Base-by-base conservation (phyloP, 2,888 invertebrate species). In the Bruchidius siliquastri region DNA sequence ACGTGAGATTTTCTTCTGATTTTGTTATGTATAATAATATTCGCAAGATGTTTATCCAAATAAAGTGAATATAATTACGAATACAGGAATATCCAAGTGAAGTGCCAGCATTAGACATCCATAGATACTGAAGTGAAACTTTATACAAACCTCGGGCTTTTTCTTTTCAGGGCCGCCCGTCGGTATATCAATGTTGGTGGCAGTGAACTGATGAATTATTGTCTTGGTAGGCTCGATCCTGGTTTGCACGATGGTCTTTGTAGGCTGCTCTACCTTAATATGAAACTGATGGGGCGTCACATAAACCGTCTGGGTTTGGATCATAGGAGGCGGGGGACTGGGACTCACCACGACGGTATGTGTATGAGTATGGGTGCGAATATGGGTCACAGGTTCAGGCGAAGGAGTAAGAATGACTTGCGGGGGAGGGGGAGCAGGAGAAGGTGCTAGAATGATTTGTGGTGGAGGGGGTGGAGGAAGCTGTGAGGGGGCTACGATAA, bases 181-280 rank as follows among this genome's bases (percentile, higher is more conserved):
- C 2, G 83, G 79, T 73, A 86, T 80, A 76, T 87, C 86, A 20
- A 86, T 84, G 74, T 82, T 82, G 0, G 84, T 82, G 0, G 86
- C 82, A 2, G 84, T 85, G 76, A 85, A 87, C 2, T 84, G 85
- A 71, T 85, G 83, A 2, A 86, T 78, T 21, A 82, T 82, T 10
- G 85, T 84, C 77, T 85, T 84, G 0, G 78, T 70, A 18, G 80
- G 80, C 73, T 78, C 70, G 21, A 73, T 32, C 49, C 49, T 49
- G 18, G 13, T 49, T 13, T 49, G 49, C 8, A 49, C 18, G 1
- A 49, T 13, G 18, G 49, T 49, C 49, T 49, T 49, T 1, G 49
- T 49, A 49, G 49, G 49, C 49, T 49, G 49, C 49, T 49, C 49
- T 13, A 49, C 8, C 49, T 49, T 49, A 1, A 49, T 49, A 49